These are phyloP conservation scores for Chloropsis hardwickii DNA, from an alignment of 2,113 vertebrate genomes.

Conservation along the genomic window DNA sequence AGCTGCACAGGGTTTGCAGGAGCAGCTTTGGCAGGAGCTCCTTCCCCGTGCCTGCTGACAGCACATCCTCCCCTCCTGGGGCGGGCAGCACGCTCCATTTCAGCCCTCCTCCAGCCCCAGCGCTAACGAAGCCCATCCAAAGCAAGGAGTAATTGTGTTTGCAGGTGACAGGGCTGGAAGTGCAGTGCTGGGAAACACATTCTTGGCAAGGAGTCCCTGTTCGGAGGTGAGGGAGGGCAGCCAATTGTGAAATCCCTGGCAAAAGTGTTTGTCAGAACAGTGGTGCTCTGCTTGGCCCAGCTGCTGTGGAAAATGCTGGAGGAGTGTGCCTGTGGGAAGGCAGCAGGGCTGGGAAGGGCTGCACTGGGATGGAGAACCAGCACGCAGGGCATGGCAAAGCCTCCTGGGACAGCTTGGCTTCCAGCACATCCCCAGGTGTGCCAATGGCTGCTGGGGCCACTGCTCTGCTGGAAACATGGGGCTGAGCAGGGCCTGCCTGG, in stretches of 20 bases:
- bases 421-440: not conserved
- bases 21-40: not conserved
- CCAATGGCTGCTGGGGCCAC: fast-evolving
- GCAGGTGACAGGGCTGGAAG: conserved; percentile 59
- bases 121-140: conserved; percentile 25
- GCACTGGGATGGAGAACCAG: fast-evolving
- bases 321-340: not conserved
- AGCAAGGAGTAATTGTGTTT: conserved; percentile 55
- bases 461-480: not conserved
- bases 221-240: conserved; percentile 51
- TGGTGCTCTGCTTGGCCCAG: not conserved
- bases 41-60: conserved; percentile 5
- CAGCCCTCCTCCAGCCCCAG: not conserved
- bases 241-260: conserved; percentile 34
- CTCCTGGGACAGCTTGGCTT: fast-evolving
- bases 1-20: not conserved
- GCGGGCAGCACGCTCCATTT: conserved; percentile 14
- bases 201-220: not conserved
- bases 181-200: conserved; percentile 5
- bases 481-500: fast-evolving
- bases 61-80: fast-evolving
- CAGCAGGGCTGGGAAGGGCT: not conserved
- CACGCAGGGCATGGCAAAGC: not conserved
- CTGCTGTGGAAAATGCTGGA: not conserved
- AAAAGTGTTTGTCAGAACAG: not conserved